phyloP scores from a whole-genome alignment of 2,888 invertebrate species.

The Sclerodermus sp. region DNA sequence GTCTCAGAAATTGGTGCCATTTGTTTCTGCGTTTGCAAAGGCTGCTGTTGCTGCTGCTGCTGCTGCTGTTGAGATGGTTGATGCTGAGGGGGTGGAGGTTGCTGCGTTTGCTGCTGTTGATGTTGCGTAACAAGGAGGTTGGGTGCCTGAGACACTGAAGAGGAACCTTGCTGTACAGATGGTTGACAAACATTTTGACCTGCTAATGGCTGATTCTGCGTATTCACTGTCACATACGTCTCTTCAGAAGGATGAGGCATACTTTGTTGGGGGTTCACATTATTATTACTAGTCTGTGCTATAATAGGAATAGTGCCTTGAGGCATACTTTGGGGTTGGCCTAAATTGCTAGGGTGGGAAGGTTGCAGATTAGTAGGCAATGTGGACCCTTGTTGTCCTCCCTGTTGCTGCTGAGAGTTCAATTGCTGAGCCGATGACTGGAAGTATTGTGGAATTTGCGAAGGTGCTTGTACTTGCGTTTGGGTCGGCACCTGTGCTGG shows the following conservation, averaged over 20 bases:
- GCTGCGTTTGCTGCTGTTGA: constrained; percentile 52
- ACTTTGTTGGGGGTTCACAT: constrained; percentile 40
- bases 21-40: constrained; percentile 32
- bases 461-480: constrained; percentile 56
- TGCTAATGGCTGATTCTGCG: constrained; percentile 43
- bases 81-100: constrained; percentile 51
- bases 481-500: constrained; percentile 62
- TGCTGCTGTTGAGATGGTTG: constrained; percentile 61
- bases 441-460: constrained; percentile 47
- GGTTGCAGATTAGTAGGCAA: constrained; percentile 65
- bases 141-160: constrained; percentile 40
- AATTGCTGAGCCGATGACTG: constrained; percentile 40
- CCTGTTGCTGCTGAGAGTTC: constrained; percentile 40
- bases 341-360: constrained; percentile 60
- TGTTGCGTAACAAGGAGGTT: constrained; percentile 48
- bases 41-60: constrained; percentile 47
- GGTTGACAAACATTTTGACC: constrained; percentile 45
- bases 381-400: constrained; percentile 65
- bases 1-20: constrained; percentile 49
- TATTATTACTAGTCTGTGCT: constrained; percentile 54
- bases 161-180: constrained; percentile 36
- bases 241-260: constrained; percentile 44
- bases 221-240: constrained; percentile 38
- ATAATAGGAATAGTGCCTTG: constrained; percentile 66
- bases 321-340: constrained; percentile 63